Evolutionary conservation across 2,888 invertebrate species (phyloP).

Genomic region (Phaedon cochleariae): DNA sequence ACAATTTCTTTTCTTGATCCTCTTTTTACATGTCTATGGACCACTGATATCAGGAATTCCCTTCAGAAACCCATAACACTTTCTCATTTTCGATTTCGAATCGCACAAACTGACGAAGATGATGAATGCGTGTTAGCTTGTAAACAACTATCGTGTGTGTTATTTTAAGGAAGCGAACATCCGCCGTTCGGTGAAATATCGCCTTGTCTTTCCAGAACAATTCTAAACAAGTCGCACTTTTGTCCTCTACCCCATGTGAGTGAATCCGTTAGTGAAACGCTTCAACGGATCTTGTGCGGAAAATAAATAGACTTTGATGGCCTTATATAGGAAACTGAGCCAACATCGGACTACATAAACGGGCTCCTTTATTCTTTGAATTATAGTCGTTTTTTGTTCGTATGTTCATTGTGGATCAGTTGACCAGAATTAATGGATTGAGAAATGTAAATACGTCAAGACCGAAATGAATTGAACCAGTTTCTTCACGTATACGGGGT

Average conservation of each 20-base stretch:
- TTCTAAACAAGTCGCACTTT: conserved; percentile 61
- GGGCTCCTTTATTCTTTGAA: conserved; percentile 51
- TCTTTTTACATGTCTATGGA: no score
- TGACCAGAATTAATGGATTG: conserved; percentile 41
- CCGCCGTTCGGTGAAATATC: conserved; percentile 62
- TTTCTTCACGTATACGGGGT: not conserved
- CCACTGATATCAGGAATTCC: no score
- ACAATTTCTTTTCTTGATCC: no score
- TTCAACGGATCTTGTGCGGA: conserved; percentile 56
- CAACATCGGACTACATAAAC: conserved; percentile 55
- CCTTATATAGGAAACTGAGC: conserved; percentile 56
- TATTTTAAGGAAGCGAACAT: conserved; percentile 62
- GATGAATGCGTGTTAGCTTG: conserved; percentile 54
- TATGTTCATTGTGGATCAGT: conserved; percentile 36
- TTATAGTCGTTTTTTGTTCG: conserved; percentile 49
- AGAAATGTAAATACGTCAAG: conserved; percentile 41
- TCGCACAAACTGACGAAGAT: conserved; percentile 56
- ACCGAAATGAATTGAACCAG: not conserved
- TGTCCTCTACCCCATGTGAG: conserved; percentile 58
- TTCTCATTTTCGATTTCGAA: conserved; percentile 24
- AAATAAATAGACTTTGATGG: conserved; percentile 61
- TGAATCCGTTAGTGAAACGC: conserved; percentile 61
- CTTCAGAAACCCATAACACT: no score
- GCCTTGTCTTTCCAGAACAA: conserved; percentile 59
- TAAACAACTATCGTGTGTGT: conserved; percentile 60